Evolutionary conservation across 2,113 vertebrate species (phyloP).

Genomic region (Tenebrosternarchus preto): DNA sequence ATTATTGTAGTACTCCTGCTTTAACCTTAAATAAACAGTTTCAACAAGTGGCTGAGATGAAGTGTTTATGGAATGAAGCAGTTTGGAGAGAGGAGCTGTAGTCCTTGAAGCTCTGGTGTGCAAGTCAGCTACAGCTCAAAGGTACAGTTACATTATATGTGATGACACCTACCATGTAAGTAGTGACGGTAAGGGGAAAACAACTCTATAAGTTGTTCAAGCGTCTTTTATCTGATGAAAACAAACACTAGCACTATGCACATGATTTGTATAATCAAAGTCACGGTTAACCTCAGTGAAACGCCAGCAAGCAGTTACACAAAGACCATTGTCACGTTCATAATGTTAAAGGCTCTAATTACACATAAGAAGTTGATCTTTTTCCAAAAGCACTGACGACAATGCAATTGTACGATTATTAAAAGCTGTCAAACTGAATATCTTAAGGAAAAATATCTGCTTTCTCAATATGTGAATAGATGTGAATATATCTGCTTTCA

Average conservation of each 20-base stretch:
- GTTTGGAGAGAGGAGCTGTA: slow-evolving; percentile 3
- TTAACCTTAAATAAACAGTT: neutral
- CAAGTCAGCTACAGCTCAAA: neutral
- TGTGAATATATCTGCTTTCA: too few relatives aligned
- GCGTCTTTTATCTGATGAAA: neutral
- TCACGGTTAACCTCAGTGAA: neutral
- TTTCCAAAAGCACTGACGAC: neutral
- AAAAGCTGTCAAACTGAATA: neutral
- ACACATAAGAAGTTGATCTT: neutral
- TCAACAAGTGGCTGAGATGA: neutral
- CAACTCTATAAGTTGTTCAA: neutral
- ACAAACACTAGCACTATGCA: neutral
- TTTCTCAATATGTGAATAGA: too few relatives aligned
- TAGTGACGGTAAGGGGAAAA: neutral
- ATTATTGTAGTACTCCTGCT: neutral
- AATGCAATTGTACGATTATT: neutral
- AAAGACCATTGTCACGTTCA: neutral
- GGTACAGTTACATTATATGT: neutral
- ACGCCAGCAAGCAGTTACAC: neutral
- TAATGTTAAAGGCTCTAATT: neutral
- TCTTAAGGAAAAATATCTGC: neutral
- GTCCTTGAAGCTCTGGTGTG: neutral
- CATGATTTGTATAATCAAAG: neutral
- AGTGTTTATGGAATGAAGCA: neutral
- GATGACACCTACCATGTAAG: neutral